A percentile compares a stretch with the other conserved stretches of the same genome.
These are phyloP conservation scores for Oscheius onirici DNA, from an alignment of 2,888 invertebrate genomes.

Conservation along the genomic window DNA sequence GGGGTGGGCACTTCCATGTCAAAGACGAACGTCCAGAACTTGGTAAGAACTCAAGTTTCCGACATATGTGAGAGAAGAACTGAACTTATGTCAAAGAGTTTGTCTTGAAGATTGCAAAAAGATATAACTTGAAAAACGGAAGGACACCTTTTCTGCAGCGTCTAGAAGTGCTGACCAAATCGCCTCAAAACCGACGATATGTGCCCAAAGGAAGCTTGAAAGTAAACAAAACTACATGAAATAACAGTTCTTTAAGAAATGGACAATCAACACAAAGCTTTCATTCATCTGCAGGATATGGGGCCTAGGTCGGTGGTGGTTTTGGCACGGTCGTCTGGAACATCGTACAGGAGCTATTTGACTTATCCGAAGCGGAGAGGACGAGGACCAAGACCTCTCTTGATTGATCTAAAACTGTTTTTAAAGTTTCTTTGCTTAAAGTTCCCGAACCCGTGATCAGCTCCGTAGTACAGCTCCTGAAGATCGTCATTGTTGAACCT, in stretches of 20 bases:
- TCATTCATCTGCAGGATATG: conserved; percentile 33
- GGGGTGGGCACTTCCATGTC: no score
- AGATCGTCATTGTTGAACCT: conserved; percentile 41
- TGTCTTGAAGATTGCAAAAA: no score
- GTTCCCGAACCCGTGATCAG: conserved; percentile 44
- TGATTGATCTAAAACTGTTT: conserved; percentile 48
- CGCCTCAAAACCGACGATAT: no score
- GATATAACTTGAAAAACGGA: no score
- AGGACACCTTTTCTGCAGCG: no score
- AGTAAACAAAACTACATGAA: background rate
- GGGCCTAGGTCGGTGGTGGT: conserved; percentile 4
- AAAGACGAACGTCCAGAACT: no score
- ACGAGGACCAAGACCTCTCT: conserved; percentile 60
- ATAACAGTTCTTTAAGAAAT: background rate
- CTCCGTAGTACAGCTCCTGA: conserved; percentile 25
- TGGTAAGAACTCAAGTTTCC: no score
- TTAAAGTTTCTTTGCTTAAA: background rate
- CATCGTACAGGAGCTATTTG: background rate
- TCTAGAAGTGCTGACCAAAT: no score
- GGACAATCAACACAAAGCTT: conserved; percentile 28
- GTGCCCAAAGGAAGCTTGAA: no score
- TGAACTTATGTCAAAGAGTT: no score
- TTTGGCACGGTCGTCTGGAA: background rate
- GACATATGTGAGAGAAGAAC: no score
- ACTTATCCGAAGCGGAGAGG: conserved; percentile 56